Base-by-base conservation (phyloP, 2,113 vertebrate genomes). In the Salvelinus alpinus region DNA sequence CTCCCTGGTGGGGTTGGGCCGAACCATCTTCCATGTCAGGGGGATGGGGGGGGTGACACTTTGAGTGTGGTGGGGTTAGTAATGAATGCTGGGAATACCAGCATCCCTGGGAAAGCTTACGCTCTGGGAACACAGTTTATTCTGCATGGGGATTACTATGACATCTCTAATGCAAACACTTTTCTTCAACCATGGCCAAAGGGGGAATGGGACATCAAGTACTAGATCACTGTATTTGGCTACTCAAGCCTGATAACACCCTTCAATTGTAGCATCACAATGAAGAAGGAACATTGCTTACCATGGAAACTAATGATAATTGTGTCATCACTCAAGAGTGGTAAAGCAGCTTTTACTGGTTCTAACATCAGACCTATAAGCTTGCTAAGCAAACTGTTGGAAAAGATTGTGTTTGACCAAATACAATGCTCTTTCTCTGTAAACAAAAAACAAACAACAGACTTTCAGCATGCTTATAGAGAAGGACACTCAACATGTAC, bases 21-120 rank as follows among this genome's bases (percentile, higher is more conserved):
- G 57, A 64, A 66, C 66, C 51, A 71, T 80, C 79, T 60, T 86
- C 78, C 84, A 80, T 74, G 76, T 88, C 82, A 84, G 74, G 24
- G 22, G 64, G 2, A 9, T 8, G 8, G 48, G 12, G 75, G 24
- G 22, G 64, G 85, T 86, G 88, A 90, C 90, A 92, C 90, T 44
- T 44, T 77, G 59, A 90, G 85, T 85, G 87, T 82, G 86, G 74
- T 76, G 18, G 78, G 68, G 51, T 70, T 91, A 88, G 90, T 90
- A 88, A 75, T 73, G 54, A 80, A 86, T 81, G 80, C 74, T 70
- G 48, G 68, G 71, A 85, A 82, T 92, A 90, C 90, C 93, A 94
- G 87, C 85, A 82, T 82, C 88, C 87, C 80, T 87, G 91, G 85
- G 88, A 89, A 91, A 83, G 80, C 67, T 64, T 79, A 54, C 77